phyloP scores from a whole-genome alignment of 1,140 invertebrate genomes.

The Drosophila tsacasi region DNA sequence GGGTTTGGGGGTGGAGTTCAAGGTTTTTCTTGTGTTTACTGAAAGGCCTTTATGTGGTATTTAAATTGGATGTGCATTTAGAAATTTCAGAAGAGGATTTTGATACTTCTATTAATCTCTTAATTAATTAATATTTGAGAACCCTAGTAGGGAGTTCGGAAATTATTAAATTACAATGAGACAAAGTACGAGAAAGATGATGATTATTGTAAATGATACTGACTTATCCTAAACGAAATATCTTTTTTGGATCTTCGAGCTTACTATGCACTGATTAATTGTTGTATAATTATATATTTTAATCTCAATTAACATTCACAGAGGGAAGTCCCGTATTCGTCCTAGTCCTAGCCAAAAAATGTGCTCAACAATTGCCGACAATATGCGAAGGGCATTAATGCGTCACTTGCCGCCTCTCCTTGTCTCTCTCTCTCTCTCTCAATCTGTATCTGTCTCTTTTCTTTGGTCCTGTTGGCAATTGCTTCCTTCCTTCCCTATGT shows the following conservation, averaged over 20 bases:
- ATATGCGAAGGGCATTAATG: constrained; percentile 34
- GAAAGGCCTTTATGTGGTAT: neutral
- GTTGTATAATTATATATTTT: too few relatives aligned
- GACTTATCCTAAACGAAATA: too few relatives aligned
- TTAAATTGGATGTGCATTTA: neutral
- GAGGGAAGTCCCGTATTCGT: neutral
- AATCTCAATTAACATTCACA: neutral
- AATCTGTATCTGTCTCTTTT: neutral
- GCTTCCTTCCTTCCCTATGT: constrained; percentile 35
- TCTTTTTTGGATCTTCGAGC: neutral
- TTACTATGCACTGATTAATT: neutral
- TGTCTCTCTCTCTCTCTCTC: neutral
- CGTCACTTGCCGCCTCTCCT: constrained; percentile 15
- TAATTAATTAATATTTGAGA: neutral
- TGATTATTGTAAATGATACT: too few relatives aligned
- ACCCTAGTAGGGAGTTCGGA: neutral
- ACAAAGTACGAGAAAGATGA: too few relatives aligned
- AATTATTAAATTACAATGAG: neutral
- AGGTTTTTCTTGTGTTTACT: neutral
- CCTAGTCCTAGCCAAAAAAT: neutral
- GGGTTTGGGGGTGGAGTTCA: neutral
- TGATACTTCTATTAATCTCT: neutral
- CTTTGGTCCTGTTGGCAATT: constrained; percentile 38
- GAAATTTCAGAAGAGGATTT: neutral
- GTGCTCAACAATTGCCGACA: constrained; percentile 26